Conservation (phyloP, 2,113 vertebrate species). For the Machaerirhynchus nigripectus region DNA sequence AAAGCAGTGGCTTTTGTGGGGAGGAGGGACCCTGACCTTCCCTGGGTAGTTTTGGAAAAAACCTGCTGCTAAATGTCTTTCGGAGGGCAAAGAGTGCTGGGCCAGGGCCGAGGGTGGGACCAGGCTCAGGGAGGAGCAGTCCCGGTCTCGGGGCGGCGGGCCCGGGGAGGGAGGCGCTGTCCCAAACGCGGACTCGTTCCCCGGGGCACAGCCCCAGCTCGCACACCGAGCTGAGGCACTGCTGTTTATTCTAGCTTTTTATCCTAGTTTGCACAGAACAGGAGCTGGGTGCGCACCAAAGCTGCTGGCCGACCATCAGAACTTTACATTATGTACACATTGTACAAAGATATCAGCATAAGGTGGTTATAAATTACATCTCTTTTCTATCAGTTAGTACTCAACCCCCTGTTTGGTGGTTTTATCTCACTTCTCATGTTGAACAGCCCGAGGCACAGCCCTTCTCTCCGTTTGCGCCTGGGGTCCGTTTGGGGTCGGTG, state of each 20-base stretch:
- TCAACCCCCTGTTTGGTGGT: too few species aligned
- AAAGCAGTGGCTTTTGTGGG: background rate
- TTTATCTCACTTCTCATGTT: too few species aligned
- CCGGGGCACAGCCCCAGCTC: background rate
- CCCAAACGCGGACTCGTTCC: background rate
- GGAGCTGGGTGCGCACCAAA: background rate
- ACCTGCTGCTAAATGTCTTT: background rate
- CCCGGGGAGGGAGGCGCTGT: background rate
- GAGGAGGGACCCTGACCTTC: background rate
- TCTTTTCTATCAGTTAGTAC: too few species aligned
- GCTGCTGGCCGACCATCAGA: background rate
- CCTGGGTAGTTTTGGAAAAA: background rate
- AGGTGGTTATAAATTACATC: background rate
- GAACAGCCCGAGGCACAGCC: too few species aligned
- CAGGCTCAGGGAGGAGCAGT: background rate
- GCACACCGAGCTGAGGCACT: too few species aligned
- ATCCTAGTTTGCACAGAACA: background rate
- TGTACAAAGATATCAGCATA: too few species aligned
- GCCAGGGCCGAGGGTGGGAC: accelerated
- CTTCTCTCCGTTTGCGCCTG: background rate
- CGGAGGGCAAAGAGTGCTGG: background rate
- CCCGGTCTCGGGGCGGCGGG: background rate
- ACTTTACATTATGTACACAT: too few species aligned
- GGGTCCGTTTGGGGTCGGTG: background rate
- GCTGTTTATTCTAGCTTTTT: too few species aligned